Evolutionary conservation across 2,113 vertebrate species (phyloP).

Genomic region (Aplodontia rufa): DNA sequence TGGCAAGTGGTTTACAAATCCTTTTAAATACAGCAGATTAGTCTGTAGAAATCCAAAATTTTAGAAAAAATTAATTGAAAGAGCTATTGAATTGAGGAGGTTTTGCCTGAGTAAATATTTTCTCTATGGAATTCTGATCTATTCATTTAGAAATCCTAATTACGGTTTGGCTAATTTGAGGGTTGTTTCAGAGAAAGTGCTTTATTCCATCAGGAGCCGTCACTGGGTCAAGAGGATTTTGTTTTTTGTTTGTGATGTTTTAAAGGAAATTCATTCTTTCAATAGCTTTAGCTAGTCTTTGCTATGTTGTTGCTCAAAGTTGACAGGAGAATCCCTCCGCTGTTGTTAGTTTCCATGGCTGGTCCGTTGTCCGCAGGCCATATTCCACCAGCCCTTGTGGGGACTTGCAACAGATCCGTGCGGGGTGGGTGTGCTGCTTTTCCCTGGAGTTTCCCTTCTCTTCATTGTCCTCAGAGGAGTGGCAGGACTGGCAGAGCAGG

Average conservation of each 20-base stretch:
- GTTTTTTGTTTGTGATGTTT: constrained; percentile 76
- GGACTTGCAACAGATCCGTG: not conserved
- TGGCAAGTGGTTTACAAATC: constrained; percentile 67
- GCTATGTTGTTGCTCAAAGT: constrained; percentile 65
- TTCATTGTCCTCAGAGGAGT: not conserved
- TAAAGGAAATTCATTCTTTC: constrained; percentile 79
- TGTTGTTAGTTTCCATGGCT: constrained; percentile 72
- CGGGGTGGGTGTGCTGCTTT: not conserved
- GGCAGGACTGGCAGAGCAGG: not conserved
- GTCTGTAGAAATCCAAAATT: constrained; percentile 79
- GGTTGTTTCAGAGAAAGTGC: constrained; percentile 57
- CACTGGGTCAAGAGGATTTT: constrained; percentile 80
- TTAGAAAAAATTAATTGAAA: constrained; percentile 82
- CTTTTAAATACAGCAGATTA: constrained; percentile 77
- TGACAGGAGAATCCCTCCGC: constrained; percentile 65
- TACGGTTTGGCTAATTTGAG: constrained; percentile 71
- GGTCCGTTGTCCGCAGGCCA: constrained; percentile 54
- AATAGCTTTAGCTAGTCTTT: constrained; percentile 76
- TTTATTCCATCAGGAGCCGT: constrained; percentile 74
- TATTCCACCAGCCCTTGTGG: not conserved
- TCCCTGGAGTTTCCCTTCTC: not conserved
- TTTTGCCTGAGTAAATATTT: constrained; percentile 85
- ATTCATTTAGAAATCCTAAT: constrained; percentile 80
- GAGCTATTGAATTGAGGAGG: constrained; percentile 81
- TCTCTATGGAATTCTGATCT: constrained; percentile 79